phyloP scores from a whole-genome alignment of 2,797 vertebrate genomes.

The Gymnoscopelus braueri region DNA sequence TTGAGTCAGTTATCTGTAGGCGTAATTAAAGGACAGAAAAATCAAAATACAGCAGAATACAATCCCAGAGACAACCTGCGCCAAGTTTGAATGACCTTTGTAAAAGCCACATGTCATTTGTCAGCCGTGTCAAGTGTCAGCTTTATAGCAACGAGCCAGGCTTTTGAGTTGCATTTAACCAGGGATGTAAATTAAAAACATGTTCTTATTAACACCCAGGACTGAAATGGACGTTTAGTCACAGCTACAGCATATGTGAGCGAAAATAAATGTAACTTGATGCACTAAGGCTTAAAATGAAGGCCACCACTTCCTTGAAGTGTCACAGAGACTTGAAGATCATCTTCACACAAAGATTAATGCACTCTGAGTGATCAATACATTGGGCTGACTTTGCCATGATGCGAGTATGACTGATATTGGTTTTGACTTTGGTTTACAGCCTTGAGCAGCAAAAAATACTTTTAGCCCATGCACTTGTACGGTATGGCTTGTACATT shows the following conservation, averaged over 20 bases:
- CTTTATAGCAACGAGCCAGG: background rate
- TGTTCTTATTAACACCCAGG: background rate
- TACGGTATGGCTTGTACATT: too few species aligned
- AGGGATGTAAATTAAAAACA: background rate
- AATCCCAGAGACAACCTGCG: conserved; percentile 8
- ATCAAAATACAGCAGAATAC: conserved; percentile 4
- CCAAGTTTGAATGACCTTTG: conserved; percentile 7
- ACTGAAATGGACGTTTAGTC: background rate
- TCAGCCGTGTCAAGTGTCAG: background rate
- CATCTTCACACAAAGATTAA: too few species aligned
- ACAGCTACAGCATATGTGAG: too few species aligned
- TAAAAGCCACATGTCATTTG: conserved; percentile 1
- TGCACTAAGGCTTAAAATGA: background rate
- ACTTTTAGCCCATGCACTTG: too few species aligned
- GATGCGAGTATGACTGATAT: background rate
- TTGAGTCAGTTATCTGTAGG: background rate
- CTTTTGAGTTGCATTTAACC: background rate
- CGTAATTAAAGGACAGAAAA: background rate
- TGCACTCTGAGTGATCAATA: too few species aligned
- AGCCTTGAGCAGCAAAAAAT: too few species aligned
- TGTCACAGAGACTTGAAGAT: background rate
- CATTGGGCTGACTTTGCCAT: too few species aligned
- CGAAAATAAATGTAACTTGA: background rate
- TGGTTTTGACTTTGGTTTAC: background rate
- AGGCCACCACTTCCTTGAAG: background rate